Evolutionary conservation across 2,888 invertebrate species (phyloP).

Genomic region (Aphrophora alni): DNA sequence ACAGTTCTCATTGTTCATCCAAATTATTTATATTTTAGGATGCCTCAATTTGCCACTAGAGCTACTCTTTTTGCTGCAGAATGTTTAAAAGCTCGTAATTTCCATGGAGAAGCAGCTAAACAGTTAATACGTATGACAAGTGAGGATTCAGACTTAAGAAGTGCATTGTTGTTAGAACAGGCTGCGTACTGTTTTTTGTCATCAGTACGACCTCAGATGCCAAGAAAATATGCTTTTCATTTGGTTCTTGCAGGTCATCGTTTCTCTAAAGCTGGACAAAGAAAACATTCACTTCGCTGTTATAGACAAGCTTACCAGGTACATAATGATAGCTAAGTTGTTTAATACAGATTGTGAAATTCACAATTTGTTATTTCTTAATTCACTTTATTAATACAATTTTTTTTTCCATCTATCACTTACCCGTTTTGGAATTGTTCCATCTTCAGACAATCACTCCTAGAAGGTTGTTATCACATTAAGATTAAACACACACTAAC

Average conservation of each 20-base stretch:
- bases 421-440: no score
- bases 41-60: constrained; percentile 91
- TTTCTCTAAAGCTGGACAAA: constrained; percentile 90
- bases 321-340: no score
- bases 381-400: no score
- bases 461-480: no score
- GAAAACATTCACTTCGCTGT: constrained; percentile 89
- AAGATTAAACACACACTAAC: no score
- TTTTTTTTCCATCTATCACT: no score
- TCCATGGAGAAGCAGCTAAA: constrained; percentile 92
- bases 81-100: constrained; percentile 77
- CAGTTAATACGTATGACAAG: constrained; percentile 95
- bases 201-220: constrained; percentile 71
- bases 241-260: constrained; percentile 96
- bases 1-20: no score
- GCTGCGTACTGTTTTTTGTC: constrained; percentile 90
- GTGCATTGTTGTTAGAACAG: constrained; percentile 92
- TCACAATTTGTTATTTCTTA: no score
- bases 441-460: no score
- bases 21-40: no score
- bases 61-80: constrained; percentile 90
- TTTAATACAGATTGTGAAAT: background rate
- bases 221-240: constrained; percentile 94
- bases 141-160: constrained; percentile 95
- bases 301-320: constrained; percentile 93